Conservation (phyloP, 2,888 invertebrate genomes). For the Iphiclides podalirius region DNA sequence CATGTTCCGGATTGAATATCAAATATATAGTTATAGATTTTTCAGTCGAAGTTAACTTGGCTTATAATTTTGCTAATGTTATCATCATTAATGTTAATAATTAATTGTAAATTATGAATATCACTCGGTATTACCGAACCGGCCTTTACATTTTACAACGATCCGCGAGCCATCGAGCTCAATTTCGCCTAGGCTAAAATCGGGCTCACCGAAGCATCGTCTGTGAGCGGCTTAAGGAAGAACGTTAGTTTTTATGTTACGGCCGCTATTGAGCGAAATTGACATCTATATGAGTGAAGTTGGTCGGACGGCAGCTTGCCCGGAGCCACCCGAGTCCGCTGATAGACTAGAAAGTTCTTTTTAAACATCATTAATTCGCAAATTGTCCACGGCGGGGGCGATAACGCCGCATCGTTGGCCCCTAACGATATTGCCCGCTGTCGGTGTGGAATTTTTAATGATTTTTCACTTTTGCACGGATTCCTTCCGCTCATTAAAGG, state of each 20-base stretch:
- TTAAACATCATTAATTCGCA: slow-evolving; percentile 37
- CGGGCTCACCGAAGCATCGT: slow-evolving; percentile 3
- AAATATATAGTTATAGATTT: too few relatives aligned
- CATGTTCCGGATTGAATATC: too few relatives aligned
- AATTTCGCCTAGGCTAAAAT: slow-evolving; percentile 13
- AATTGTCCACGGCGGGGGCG: slow-evolving; percentile 34
- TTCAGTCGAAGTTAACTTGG: too few relatives aligned
- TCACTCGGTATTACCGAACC: too few relatives aligned
- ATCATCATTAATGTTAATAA: too few relatives aligned
- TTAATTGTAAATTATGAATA: too few relatives aligned
- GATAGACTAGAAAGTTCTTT: slow-evolving; percentile 39
- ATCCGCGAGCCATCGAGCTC: slow-evolving; percentile 1
- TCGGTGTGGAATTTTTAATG: slow-evolving; percentile 33
- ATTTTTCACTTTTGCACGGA: slow-evolving; percentile 31
- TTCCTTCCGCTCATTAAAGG: slow-evolving; percentile 3
- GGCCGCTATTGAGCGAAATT: slow-evolving; percentile 60
- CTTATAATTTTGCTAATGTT: too few relatives aligned
- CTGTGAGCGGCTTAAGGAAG: slow-evolving; percentile 23
- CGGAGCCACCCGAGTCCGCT: slow-evolving; percentile 36
- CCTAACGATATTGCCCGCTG: slow-evolving; percentile 27
- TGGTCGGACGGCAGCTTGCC: slow-evolving; percentile 32
- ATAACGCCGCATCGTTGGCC: slow-evolving; percentile 28
- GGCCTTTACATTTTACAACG: too few relatives aligned
- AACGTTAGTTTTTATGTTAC: slow-evolving; percentile 69
- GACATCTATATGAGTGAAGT: slow-evolving; percentile 61